Conservation (phyloP, 2,888 invertebrate species). For the Cryptocephalus moraei region DNA sequence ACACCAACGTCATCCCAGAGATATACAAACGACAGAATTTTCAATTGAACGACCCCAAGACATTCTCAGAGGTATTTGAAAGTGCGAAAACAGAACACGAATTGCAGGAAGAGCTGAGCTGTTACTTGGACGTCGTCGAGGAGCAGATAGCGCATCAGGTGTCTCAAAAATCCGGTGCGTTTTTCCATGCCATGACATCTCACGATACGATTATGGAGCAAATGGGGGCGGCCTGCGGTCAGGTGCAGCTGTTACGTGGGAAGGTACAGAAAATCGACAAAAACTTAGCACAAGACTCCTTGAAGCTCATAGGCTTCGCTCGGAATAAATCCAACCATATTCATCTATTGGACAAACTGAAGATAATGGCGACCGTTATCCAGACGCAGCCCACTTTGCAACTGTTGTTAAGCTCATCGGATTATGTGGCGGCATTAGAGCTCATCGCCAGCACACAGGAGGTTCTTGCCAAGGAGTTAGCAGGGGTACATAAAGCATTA, state of each 20-base stretch:
- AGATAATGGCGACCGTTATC: slow-evolving; percentile 88
- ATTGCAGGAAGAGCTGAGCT: slow-evolving; percentile 83
- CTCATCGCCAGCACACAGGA: slow-evolving; percentile 94
- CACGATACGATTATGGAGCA: slow-evolving; percentile 96
- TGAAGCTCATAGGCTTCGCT: slow-evolving; percentile 64
- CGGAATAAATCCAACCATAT: slow-evolving; percentile 55
- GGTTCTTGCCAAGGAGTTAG: slow-evolving; percentile 78
- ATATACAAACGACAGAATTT: slow-evolving; percentile 76
- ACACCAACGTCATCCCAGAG: slow-evolving; percentile 65
- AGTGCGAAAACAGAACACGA: slow-evolving; percentile 48
- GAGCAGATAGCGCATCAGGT: slow-evolving; percentile 88
- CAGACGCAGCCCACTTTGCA: slow-evolving; percentile 98
- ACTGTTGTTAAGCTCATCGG: slow-evolving; percentile 83
- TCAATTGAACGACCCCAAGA: slow-evolving; percentile 66
- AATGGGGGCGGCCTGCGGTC: slow-evolving; percentile 71
- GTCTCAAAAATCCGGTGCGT: slow-evolving; percentile 90
- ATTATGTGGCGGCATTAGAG: slow-evolving; percentile 95
- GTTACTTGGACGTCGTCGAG: slow-evolving; percentile 91
- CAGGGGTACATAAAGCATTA: slow-evolving; percentile 45
- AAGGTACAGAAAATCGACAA: slow-evolving; percentile 71
- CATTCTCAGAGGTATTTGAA: slow-evolving; percentile 77
- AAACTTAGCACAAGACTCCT: slow-evolving; percentile 67
- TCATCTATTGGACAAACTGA: slow-evolving; percentile 62
- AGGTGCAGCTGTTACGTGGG: slow-evolving; percentile 62
- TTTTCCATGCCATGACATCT: slow-evolving; percentile 97